Percentiles rank a stretch among this genome's conserved stretches.
Conservation (phyloP, 2,797 vertebrate genomes). For the Coregonus sp. region DNA sequence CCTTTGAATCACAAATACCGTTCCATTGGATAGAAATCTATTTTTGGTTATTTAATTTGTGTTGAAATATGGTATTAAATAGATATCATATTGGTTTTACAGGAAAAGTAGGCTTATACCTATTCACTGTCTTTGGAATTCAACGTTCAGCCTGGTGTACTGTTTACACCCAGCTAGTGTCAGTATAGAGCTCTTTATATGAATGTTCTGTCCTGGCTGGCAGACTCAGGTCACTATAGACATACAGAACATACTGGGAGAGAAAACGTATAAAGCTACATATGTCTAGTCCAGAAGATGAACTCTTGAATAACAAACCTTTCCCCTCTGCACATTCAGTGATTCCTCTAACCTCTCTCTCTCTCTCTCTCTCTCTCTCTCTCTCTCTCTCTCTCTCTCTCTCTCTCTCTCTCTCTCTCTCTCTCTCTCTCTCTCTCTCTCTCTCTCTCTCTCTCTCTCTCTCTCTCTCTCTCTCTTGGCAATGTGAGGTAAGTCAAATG, state of each 20-base stretch:
- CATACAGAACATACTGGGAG: background rate
- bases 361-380: too few relatives aligned
- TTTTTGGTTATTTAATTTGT: background rate
- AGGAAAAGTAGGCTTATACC: background rate
- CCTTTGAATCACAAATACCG: background rate
- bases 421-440: too few relatives aligned
- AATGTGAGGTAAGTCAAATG: too few relatives aligned
- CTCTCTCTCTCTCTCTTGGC: background rate
- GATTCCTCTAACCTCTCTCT: background rate
- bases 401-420: background rate
- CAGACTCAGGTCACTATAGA: background rate
- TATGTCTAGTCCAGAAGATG: constrained; percentile 14
- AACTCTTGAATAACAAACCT: constrained; percentile 17
- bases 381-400: background rate
- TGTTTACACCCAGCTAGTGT: background rate
- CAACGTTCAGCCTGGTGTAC: background rate
- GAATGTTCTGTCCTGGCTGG: background rate
- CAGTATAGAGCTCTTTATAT: background rate
- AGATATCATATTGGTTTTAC: background rate
- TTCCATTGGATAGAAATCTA: background rate
- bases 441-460: too few relatives aligned
- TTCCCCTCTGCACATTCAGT: constrained; percentile 1
- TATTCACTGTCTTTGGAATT: background rate
- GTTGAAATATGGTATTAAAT: background rate
- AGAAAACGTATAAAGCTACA: constrained; percentile 11